Conservation (phyloP, 2,113 vertebrate species). For the Pseudopodoces humilis region DNA sequence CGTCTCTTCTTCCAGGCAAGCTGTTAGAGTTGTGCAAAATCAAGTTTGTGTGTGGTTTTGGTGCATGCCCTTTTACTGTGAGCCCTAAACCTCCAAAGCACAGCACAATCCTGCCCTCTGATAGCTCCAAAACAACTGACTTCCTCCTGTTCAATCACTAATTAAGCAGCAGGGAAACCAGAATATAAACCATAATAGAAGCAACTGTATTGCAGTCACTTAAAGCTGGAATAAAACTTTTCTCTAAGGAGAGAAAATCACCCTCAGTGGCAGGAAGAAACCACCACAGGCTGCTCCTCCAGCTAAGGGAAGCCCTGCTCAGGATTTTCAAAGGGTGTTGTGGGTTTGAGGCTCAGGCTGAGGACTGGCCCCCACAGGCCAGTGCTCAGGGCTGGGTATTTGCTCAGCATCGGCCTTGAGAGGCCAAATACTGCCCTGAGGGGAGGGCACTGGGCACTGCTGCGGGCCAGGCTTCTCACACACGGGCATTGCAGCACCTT, state of each 20-base stretch:
- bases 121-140: neutral
- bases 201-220: neutral
- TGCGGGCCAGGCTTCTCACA: neutral
- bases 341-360: neutral
- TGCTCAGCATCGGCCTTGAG: neutral
- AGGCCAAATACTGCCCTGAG: neutral
- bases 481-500: neutral
- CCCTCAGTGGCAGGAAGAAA: neutral
- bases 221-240: neutral
- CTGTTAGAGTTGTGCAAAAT: neutral
- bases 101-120: rapidly evolving
- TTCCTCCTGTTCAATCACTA: neutral
- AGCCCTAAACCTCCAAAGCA: neutral
- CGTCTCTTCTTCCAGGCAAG: neutral
- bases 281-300: neutral
- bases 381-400: neutral
- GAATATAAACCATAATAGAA: neutral
- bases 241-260: neutral
- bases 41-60: neutral
- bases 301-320: neutral
- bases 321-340: neutral
- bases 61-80: neutral
- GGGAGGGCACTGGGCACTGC: neutral
- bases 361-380: rapidly evolving
- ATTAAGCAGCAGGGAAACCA: neutral